Percentiles rank a stretch among this genome's conserved stretches.
These are phyloP conservation scores for Tetraodon nigroviridis DNA, from an alignment of 2,113 vertebrate species.

Conservation along the genomic window DNA sequence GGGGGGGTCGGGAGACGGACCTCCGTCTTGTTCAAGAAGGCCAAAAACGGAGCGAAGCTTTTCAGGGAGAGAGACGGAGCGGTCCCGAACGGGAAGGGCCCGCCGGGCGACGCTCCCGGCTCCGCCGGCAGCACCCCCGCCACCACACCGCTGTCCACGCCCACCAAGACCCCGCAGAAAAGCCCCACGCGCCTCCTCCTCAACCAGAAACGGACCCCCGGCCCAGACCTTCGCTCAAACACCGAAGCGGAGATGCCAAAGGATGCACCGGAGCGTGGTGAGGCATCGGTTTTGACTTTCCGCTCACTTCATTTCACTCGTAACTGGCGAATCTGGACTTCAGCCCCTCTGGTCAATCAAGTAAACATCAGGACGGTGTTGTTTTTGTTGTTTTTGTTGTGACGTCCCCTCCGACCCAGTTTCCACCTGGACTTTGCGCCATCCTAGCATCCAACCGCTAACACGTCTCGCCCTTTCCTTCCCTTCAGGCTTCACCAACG, in stretches of 20 bases:
- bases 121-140: slow-evolving; percentile 53
- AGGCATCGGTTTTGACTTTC: slow-evolving; percentile 19
- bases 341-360: background rate
- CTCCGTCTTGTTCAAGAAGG: slow-evolving; percentile 90
- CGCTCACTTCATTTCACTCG: background rate
- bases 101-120: slow-evolving; percentile 53
- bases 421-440: slow-evolving; percentile 1
- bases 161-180: slow-evolving; percentile 56
- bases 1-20: slow-evolving; percentile 85
- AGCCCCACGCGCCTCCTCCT: slow-evolving; percentile 53
- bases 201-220: slow-evolving; percentile 34
- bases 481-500: slow-evolving; percentile 85
- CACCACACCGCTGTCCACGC: slow-evolving; percentile 47
- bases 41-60: slow-evolving; percentile 87
- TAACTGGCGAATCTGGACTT: background rate
- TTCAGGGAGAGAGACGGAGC: slow-evolving; percentile 78
- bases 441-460: background rate
- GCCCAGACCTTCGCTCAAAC: slow-evolving; percentile 69
- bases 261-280: slow-evolving; percentile 78
- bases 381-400: slow-evolving; percentile 1
- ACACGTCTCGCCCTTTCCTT: slow-evolving; percentile 28
- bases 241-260: slow-evolving; percentile 74
- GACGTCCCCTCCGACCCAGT: background rate
- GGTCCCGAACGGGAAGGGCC: slow-evolving; percentile 78
- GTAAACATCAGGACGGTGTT: background rate